Evolutionary conservation across 2,888 invertebrate genomes (phyloP).

Genomic region (Apamea sordens): DNA sequence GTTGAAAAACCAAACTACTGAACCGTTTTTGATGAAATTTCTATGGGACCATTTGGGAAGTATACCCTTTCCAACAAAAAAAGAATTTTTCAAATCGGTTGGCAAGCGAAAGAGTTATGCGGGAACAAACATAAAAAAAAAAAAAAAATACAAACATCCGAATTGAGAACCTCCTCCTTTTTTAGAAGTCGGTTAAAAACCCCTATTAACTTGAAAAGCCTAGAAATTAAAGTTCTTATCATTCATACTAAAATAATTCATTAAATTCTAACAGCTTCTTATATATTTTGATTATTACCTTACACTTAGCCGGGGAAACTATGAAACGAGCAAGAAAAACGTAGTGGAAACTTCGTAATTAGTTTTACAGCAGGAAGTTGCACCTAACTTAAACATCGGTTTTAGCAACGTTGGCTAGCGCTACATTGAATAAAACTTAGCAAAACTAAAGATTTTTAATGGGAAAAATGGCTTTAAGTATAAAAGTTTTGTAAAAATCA

Average conservation of each 20-base stretch:
- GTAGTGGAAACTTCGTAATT: slow-evolving; percentile 52
- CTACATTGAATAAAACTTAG: slow-evolving; percentile 52
- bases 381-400: slow-evolving; percentile 47
- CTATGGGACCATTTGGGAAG: too few species aligned
- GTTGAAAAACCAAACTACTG: too few species aligned
- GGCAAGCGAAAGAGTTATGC: too few species aligned
- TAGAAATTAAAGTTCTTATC: neutral
- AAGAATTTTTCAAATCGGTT: too few species aligned
- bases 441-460: neutral
- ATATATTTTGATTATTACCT: slow-evolving; percentile 33
- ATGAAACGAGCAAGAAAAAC: slow-evolving; percentile 51
- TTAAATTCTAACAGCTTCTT: slow-evolving; percentile 11
- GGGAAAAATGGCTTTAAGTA: neutral
- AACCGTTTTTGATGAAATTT: too few species aligned
- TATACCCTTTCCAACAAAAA: too few species aligned
- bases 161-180: too few species aligned
- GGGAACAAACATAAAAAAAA: too few species aligned
- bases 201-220: too few species aligned
- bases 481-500: neutral
- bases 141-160: too few species aligned
- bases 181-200: too few species aligned
- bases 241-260: neutral
- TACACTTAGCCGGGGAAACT: slow-evolving; percentile 43
- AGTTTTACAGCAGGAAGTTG: slow-evolving; percentile 54
- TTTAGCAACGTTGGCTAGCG: slow-evolving; percentile 33